Percentiles rank a stretch among this genome's conserved stretches.
phyloP scores from a whole-genome alignment of 1,140 invertebrate genomes.

The Pachyrhynchus sulphureomaculatus region DNA sequence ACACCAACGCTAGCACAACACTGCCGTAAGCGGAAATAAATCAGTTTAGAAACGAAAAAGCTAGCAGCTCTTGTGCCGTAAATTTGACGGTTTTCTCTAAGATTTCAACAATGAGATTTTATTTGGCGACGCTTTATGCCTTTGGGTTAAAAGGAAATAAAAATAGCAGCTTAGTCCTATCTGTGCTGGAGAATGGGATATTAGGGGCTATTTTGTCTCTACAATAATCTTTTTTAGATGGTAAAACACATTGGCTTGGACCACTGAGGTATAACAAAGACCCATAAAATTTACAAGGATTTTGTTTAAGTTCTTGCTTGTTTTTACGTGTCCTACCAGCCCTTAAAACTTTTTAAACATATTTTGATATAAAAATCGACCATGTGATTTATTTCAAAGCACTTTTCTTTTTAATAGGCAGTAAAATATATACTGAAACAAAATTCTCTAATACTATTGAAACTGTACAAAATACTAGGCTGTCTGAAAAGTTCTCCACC shows the following conservation, averaged over 20 bases:
- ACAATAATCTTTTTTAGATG: slow-evolving; percentile 7
- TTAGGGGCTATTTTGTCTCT: slow-evolving; percentile 2
- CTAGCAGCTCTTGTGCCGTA: slow-evolving; percentile 18
- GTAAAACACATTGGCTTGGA: neutral
- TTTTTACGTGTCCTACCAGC: too few species aligned
- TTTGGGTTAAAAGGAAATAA: slow-evolving; percentile 24
- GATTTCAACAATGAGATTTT: slow-evolving; percentile 27
- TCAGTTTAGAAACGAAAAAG: slow-evolving; percentile 24
- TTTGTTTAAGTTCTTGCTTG: too few species aligned
- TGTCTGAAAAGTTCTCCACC: too few species aligned
- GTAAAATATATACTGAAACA: too few species aligned
- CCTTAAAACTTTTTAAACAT: too few species aligned
- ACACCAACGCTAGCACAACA: slow-evolving; percentile 12
- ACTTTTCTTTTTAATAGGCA: too few species aligned
- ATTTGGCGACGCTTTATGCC: slow-evolving; percentile 23
- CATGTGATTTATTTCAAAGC: too few species aligned
- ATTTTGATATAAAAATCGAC: too few species aligned
- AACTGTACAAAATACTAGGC: too few species aligned
- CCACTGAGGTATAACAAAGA: too few species aligned
- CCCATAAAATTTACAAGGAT: too few species aligned
- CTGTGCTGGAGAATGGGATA: slow-evolving; percentile 17
- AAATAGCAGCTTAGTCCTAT: slow-evolving; percentile 24
- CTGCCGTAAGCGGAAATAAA: slow-evolving; percentile 20
- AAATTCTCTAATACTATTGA: too few species aligned
- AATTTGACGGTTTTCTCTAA: slow-evolving; percentile 25